Conservation (phyloP, 2,888 invertebrate species). For the Dinocampus coccinellae region DNA sequence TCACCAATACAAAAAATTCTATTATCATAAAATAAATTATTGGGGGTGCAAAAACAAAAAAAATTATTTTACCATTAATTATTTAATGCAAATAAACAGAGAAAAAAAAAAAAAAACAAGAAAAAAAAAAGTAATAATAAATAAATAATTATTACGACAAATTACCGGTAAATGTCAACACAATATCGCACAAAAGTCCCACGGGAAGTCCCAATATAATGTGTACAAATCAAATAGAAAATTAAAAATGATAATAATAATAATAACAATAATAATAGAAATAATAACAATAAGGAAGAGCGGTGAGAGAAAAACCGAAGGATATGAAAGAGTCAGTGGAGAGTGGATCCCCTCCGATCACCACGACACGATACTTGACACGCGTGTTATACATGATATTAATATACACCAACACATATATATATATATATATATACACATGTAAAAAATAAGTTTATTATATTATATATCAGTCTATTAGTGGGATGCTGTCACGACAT, state of each 20-base stretch:
- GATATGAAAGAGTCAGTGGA: background rate
- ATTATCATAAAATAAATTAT: too few species aligned
- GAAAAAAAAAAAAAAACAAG: too few species aligned
- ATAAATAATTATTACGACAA: too few species aligned
- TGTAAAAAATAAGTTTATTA: background rate
- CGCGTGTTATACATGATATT: constrained; percentile 5
- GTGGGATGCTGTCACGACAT: constrained; percentile 60
- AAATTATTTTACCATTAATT: too few species aligned
- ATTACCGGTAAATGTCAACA: background rate
- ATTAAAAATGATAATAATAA: background rate
- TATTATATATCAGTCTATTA: constrained; percentile 52
- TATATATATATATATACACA: background rate
- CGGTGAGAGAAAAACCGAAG: background rate
- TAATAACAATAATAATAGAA: too few species aligned
- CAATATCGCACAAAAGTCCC: background rate
- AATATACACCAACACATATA: background rate
- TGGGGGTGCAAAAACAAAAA: too few species aligned
- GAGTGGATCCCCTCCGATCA: background rate
- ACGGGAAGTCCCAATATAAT: background rate
- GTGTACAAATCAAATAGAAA: background rate
- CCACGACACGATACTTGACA: constrained; percentile 18
- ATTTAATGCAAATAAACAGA: too few species aligned
- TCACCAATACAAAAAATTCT: too few species aligned
- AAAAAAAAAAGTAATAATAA: too few species aligned
- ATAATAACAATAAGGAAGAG: too few species aligned